These are phyloP conservation scores for Rosalia funebris DNA, from an alignment of 2,888 invertebrate genomes.

Conservation along the genomic window DNA sequence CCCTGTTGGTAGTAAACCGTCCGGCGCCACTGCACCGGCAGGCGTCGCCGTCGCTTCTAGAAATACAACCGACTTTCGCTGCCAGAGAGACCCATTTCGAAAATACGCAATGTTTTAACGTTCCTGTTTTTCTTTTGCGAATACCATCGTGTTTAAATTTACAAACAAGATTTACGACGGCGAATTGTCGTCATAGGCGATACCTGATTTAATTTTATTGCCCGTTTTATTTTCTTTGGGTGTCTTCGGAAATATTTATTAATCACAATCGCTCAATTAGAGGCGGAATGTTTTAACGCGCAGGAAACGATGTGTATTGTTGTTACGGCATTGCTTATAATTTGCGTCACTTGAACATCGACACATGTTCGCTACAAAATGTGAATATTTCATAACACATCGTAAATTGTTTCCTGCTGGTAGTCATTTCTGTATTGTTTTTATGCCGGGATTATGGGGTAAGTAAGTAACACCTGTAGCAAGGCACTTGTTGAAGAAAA, in stretches of 20 bases:
- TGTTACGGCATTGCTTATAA: no score
- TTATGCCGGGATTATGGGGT: no score
- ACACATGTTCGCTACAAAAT: no score
- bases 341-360: no score
- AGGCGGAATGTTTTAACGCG: constrained; percentile 1
- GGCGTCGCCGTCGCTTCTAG: background rate
- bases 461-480: no score
- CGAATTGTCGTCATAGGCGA: constrained; percentile 28
- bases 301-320: constrained; percentile 13
- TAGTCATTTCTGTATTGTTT: no score
- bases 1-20: no score
- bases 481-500: no score
- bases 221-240: constrained; percentile 17
- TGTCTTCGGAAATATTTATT: constrained; percentile 15
- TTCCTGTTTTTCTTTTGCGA: constrained; percentile 15
- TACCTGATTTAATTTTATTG: constrained; percentile 29
- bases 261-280: constrained; percentile 4
- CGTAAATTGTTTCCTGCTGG: no score
- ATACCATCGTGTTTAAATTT: constrained; percentile 21
- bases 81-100: constrained; percentile 12
- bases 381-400: no score
- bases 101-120: constrained; percentile 10
- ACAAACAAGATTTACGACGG: constrained; percentile 25
- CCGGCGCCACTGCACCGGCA: no score
- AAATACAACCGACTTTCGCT: constrained; percentile 7